Conservation (phyloP, 1,140 invertebrate genomes). For the Homalodisca vitripennis region DNA sequence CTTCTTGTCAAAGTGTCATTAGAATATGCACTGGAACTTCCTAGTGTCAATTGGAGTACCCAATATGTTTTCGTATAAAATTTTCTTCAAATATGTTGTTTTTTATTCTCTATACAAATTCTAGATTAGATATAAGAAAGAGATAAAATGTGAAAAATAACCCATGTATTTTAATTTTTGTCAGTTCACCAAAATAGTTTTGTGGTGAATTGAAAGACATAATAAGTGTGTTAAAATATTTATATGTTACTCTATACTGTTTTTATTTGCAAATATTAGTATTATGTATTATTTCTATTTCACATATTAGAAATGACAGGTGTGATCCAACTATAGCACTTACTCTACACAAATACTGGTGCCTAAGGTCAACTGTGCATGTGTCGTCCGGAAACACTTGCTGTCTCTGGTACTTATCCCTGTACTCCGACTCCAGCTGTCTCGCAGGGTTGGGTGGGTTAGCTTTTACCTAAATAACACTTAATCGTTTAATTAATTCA, state of each 20-base stretch:
- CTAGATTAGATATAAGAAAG: no score
- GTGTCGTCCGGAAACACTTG: not conserved
- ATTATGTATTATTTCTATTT: not conserved
- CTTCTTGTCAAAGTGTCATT: no score
- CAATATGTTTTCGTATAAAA: no score
- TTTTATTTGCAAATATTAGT: not conserved
- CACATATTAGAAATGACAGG: not conserved
- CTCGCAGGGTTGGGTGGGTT: not conserved
- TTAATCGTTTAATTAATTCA: no score
- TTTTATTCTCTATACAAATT: no score
- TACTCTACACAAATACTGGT: slow-evolving; percentile 10
- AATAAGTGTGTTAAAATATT: not conserved
- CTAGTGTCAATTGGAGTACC: no score
- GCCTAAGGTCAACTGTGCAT: not conserved
- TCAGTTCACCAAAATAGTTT: not conserved
- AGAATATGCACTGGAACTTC: no score
- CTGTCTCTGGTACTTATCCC: not conserved
- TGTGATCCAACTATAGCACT: not conserved
- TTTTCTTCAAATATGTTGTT: no score
- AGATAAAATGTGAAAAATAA: no score
- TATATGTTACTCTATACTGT: not conserved
- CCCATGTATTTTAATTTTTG: no score
- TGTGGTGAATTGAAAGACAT: not conserved
- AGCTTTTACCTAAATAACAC: not conserved
- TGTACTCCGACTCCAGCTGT: not conserved